These are phyloP conservation scores for Pelobates cultripes DNA, from an alignment of 2,797 vertebrate species.

Conservation along the genomic window DNA sequence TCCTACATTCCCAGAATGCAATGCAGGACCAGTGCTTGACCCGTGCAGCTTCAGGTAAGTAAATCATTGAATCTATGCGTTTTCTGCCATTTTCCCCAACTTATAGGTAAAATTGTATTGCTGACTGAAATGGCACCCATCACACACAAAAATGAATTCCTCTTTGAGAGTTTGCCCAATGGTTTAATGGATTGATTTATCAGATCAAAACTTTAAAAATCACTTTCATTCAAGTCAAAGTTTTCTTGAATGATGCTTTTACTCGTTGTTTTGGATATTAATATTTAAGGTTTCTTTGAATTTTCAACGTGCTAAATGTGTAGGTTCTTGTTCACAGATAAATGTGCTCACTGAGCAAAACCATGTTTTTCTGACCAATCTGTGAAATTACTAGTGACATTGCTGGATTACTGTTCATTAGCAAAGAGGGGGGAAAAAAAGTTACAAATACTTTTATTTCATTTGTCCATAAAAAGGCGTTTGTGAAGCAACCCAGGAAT, in stretches of 20 bases:
- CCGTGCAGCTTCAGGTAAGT: no score
- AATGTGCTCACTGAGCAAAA: slow-evolving; percentile 20
- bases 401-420: slow-evolving; percentile 47
- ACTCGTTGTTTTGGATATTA: background rate
- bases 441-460: slow-evolving; percentile 23
- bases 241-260: background rate
- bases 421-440: slow-evolving; percentile 4
- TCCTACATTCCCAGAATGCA: no score
- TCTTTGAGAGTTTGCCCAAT: no score
- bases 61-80: no score
- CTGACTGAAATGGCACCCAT: no score
- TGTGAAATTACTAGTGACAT: slow-evolving; percentile 45
- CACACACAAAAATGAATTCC: no score
- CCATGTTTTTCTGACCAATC: slow-evolving; percentile 43
- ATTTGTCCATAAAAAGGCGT: slow-evolving; percentile 27
- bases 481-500: slow-evolving; percentile 39
- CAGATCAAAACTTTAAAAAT: background rate
- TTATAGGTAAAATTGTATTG: no score
- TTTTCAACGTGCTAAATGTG: background rate
- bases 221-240: background rate
- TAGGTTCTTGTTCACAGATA: slow-evolving; percentile 26
- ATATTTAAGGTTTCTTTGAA: background rate
- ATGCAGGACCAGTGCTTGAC: no score
- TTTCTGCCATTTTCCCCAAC: no score
- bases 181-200: no score